Evolutionary conservation across 1,140 invertebrate species (phyloP), one percentile per base, ranked within the genome.

Genomic region (Araneus ventricosus): DNA sequence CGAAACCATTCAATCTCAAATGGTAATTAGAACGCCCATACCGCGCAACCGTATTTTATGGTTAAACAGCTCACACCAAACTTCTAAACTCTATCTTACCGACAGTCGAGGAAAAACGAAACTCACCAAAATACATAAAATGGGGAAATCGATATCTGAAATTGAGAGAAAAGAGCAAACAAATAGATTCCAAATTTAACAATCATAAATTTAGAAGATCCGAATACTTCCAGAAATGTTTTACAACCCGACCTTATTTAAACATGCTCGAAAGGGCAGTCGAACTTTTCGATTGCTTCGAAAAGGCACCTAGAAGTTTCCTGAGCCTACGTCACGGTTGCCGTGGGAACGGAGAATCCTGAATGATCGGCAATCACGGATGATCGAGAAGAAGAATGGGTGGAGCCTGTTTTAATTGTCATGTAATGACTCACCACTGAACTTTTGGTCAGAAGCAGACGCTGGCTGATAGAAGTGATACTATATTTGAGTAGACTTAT

Each of bases 331-430:
- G 86, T 88, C 86, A 88, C 57, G 59, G 61, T 88, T 45, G 52
- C 86, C 37, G 45, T 88, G 86, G 86, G 2, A 70, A 88, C 86
- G 39, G 39, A 88, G 61, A 88, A 41, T 88, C 59, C n/a, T 88
- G 59, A 88, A 88, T 88, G 86, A 88, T 88, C 59, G 61, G 86
- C 57, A 88, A 88, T 88, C 86, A 88, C 86, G 86, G 86, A 88
- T 63, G 86, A 70, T 34, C 61, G 30, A 70, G 61, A 88, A 67
- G 61, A 88, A 88, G n/a, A 39, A 30, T 88, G 37, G 86, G 86
- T 30, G 86, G 59, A 70, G 59, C 61, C 41, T 63, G 61, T 41
- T 67, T 63, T 67, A 88, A 88, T 88, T 88, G 86, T 70, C 57
- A 37, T 39, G 41, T 63, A n/a, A 67, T 88, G 86, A 88, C 86